phyloP scores from a whole-genome alignment of 1,140 invertebrate genomes.

The Neodiprion fabricii region DNA sequence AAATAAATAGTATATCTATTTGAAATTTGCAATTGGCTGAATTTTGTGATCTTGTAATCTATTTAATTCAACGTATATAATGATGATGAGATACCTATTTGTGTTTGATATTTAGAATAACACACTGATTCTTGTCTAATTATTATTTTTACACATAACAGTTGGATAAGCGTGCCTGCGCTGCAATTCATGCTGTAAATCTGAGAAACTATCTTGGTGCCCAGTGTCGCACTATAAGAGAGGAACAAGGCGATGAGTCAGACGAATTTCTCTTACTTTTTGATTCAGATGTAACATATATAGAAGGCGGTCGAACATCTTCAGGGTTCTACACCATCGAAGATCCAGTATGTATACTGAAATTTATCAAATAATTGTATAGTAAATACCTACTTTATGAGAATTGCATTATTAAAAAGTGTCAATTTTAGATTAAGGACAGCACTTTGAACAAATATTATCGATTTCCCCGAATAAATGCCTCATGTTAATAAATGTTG shows the following conservation, averaged over 20 bases:
- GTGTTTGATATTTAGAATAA: conserved; percentile 13
- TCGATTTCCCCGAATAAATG: too few relatives aligned
- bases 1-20: conserved; percentile 18
- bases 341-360: conserved; percentile 70
- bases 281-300: conserved; percentile 91
- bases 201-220: conserved; percentile 95
- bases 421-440: too few relatives aligned
- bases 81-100: background rate
- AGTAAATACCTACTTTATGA: too few relatives aligned
- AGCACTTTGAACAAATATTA: too few relatives aligned
- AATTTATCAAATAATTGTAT: background rate
- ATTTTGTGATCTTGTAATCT: conserved; percentile 12
- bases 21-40: conserved; percentile 13
- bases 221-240: conserved; percentile 94
- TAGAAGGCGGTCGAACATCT: conserved; percentile 94
- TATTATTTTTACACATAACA: conserved; percentile 41
- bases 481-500: too few relatives aligned
- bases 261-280: conserved; percentile 96
- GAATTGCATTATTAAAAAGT: too few relatives aligned
- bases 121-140: background rate
- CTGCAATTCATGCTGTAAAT: conserved; percentile 99
- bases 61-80: conserved; percentile 13
- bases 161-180: conserved; percentile 97
- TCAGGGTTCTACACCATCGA: conserved; percentile 98
- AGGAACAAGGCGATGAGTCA: conserved; percentile 96